phyloP scores from a whole-genome alignment of 2,888 invertebrate species.

The Limnephilus lunatus region DNA sequence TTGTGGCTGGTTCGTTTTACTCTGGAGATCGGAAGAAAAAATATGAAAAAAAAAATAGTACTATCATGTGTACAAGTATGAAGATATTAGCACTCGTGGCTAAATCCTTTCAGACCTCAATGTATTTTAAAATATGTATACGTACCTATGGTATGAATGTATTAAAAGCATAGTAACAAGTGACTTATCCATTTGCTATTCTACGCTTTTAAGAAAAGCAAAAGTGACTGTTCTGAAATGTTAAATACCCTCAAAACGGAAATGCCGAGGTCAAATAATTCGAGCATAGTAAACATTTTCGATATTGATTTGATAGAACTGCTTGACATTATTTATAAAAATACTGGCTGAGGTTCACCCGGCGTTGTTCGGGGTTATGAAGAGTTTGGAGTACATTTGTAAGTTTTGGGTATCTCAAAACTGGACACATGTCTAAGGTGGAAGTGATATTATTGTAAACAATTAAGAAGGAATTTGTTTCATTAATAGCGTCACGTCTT shows the following conservation, averaged over 20 bases:
- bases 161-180: not conserved
- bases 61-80: not conserved
- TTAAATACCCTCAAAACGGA: not conserved
- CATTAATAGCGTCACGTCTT: too few species aligned
- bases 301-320: not conserved
- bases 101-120: too few species aligned
- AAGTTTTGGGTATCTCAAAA: too few species aligned
- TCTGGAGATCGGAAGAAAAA: not conserved
- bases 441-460: too few species aligned
- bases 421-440: accelerated
- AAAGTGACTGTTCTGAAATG: not conserved
- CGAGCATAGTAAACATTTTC: not conserved
- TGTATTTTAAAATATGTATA: too few species aligned
- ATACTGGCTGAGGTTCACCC: too few species aligned
- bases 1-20: not conserved
- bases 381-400: too few species aligned
- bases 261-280: not conserved
- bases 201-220: not conserved
- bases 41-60: not conserved
- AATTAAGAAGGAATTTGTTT: too few species aligned
- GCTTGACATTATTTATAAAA: not conserved
- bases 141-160: too few species aligned
- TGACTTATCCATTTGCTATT: not conserved
- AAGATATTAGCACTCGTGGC: not conserved
- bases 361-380: too few species aligned